These are phyloP conservation scores for Dendrolimus kikuchii DNA, from an alignment of 1,140 invertebrate genomes.

Conservation along the genomic window DNA sequence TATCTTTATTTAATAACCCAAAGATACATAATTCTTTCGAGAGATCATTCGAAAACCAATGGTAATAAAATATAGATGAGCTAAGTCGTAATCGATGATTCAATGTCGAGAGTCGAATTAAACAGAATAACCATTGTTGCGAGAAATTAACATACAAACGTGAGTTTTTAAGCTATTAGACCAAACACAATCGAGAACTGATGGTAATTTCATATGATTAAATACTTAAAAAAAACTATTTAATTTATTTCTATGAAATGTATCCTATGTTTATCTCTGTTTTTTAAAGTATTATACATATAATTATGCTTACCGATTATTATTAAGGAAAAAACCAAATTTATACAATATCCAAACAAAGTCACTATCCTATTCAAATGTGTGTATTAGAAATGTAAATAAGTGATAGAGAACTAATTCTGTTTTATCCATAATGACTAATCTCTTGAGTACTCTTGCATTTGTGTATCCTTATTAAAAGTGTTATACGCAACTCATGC, in stretches of 20 bases:
- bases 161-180: not conserved
- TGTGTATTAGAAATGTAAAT: too few relatives aligned
- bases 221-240: too few relatives aligned
- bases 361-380: too few relatives aligned
- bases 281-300: not conserved
- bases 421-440: too few relatives aligned
- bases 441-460: constrained; percentile 1
- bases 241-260: too few relatives aligned
- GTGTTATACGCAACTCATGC: constrained; percentile 25
- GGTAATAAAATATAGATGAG: constrained; percentile 14
- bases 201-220: not conserved
- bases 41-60: too few relatives aligned
- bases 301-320: not conserved
- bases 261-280: too few relatives aligned
- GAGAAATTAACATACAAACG: constrained; percentile 19
- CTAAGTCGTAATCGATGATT: constrained; percentile 25
- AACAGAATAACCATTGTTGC: constrained; percentile 23
- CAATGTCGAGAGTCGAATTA: constrained; percentile 21
- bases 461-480: constrained; percentile 23
- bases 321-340: too few relatives aligned
- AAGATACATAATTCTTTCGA: too few relatives aligned
- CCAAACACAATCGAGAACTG: constrained; percentile 2
- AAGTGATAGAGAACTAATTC: too few relatives aligned
- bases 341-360: too few relatives aligned
- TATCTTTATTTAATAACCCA: too few relatives aligned